Evolutionary conservation across 2,797 vertebrate genomes (phyloP).

Genomic region (Clarias pachynema): DNA sequence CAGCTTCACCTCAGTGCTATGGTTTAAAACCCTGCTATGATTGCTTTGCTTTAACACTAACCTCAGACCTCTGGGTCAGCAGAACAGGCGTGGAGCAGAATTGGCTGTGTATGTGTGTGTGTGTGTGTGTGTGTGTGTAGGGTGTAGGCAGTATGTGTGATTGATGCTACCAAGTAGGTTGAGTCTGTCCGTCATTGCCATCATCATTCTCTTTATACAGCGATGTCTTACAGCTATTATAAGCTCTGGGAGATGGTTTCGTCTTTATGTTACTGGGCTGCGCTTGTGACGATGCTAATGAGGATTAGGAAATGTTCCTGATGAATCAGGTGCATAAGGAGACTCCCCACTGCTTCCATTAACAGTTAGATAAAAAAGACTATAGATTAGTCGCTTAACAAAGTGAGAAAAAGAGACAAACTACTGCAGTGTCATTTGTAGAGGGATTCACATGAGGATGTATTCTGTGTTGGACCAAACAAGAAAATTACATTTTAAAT

Average conservation of each 20-base stretch:
- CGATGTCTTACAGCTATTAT: slow-evolving; percentile 12
- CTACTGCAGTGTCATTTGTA: neutral
- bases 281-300: slow-evolving; percentile 40
- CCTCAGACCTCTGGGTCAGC: slow-evolving; percentile 28
- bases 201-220: slow-evolving; percentile 14
- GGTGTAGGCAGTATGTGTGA: neutral
- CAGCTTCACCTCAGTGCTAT: neutral
- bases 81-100: neutral
- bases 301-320: slow-evolving; percentile 46
- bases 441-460: neutral
- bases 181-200: slow-evolving; percentile 6
- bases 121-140: too few species aligned
- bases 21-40: slow-evolving; percentile 27
- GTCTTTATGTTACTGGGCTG: slow-evolving; percentile 29
- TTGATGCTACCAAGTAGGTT: neutral
- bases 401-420: slow-evolving; percentile 11
- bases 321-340: slow-evolving; percentile 33
- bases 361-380: slow-evolving; percentile 14
- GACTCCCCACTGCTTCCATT: slow-evolving; percentile 37
- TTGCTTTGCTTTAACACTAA: slow-evolving; percentile 38
- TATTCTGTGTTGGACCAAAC: neutral
- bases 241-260: slow-evolving; percentile 29
- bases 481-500: neutral
- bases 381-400: slow-evolving; percentile 29
- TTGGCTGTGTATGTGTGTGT: slow-evolving; percentile 14